phyloP scores from a whole-genome alignment of 2,113 vertebrate genomes.

The Strix uralensis region DNA sequence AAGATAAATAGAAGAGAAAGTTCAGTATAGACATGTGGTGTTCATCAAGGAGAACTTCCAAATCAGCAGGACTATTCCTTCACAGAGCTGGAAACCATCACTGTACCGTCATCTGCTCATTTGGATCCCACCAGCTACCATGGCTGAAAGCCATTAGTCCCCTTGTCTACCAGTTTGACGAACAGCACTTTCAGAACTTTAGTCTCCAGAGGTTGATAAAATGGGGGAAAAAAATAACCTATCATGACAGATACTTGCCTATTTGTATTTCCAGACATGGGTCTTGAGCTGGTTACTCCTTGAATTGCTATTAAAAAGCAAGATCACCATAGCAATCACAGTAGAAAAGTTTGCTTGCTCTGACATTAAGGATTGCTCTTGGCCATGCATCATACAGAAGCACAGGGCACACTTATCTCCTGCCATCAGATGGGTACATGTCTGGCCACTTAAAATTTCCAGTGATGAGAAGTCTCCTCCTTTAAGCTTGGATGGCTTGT shows the following conservation, averaged over 20 bases:
- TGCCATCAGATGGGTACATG: neutral
- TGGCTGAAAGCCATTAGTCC: neutral
- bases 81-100: neutral
- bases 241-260: neutral
- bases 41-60: conserved; percentile 13
- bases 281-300: neutral
- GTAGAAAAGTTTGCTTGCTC: neutral
- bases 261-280: neutral
- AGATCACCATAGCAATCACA: neutral
- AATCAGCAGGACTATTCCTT: conserved; percentile 17
- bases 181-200: neutral
- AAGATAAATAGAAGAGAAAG: conserved; percentile 29
- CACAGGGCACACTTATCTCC: neutral
- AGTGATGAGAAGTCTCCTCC: neutral
- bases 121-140: neutral
- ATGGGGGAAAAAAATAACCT: fast-evolving
- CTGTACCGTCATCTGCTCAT: neutral
- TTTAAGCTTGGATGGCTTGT: neutral
- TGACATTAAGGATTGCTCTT: neutral
- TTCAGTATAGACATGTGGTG: neutral
- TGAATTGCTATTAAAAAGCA: neutral
- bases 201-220: neutral
- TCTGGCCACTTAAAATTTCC: neutral
- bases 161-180: neutral
- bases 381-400: neutral